phyloP scores from a whole-genome alignment of 2,113 vertebrate species.

The Drymodes brunneopygia region DNA sequence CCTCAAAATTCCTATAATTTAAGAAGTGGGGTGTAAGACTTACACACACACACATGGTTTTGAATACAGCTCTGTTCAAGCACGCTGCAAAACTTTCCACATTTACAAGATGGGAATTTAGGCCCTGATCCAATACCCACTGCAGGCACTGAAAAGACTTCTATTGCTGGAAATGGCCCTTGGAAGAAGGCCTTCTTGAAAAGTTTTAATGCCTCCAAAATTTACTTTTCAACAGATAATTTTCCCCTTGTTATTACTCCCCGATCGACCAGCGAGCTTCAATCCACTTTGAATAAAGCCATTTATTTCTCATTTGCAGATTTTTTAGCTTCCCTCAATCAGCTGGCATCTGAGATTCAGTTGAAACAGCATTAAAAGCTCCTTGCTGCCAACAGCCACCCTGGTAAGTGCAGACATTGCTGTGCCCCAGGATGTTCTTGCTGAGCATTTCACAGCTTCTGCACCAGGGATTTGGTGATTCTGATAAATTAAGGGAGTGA shows the following conservation, averaged over 20 bases:
- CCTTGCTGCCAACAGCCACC: background rate
- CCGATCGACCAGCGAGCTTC: background rate
- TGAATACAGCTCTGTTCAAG: slow-evolving; percentile 33
- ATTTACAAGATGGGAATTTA: slow-evolving; percentile 61
- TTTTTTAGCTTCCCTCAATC: slow-evolving; percentile 13
- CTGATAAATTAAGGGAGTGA: background rate
- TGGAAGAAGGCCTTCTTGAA: slow-evolving; percentile 44
- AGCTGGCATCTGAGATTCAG: background rate
- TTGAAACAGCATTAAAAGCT: background rate
- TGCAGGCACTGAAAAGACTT: slow-evolving; percentile 53
- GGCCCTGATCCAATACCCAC: slow-evolving; percentile 49
- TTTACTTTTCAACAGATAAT: slow-evolving; percentile 55
- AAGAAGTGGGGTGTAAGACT: slow-evolving; percentile 39
- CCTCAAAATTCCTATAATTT: slow-evolving; percentile 48
- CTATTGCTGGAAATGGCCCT: slow-evolving; percentile 25
- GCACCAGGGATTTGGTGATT: rapidly evolving
- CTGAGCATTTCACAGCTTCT: background rate
- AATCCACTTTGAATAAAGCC: slow-evolving; percentile 17
- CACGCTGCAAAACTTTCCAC: slow-evolving; percentile 38
- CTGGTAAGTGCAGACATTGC: background rate
- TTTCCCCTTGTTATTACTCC: slow-evolving; percentile 31
- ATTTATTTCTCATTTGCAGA: slow-evolving; percentile 42
- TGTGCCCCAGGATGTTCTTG: background rate
- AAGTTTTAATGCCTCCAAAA: slow-evolving; percentile 16
- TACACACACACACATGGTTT: background rate